phyloP scores from a whole-genome alignment of 92 coral and sea anemone genomes.

The Phymanthus crucifer region DNA sequence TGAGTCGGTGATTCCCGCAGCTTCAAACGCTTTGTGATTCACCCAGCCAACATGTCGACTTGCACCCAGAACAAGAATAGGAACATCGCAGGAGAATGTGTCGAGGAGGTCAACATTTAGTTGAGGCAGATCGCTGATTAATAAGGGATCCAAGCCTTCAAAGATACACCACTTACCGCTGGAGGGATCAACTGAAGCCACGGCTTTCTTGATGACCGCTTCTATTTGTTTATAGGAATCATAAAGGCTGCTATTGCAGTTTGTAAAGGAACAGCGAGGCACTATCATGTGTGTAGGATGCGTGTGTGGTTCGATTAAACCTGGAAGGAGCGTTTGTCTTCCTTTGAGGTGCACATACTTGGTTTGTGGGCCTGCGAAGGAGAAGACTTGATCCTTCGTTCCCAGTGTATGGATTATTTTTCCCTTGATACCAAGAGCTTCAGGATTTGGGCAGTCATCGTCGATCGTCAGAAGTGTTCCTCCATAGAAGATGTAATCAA shows the following conservation, averaged over 20 bases:
- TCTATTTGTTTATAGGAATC: conserved; percentile 40
- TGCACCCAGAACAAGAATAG: conserved; percentile 52
- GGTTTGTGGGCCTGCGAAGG: conserved; percentile 35
- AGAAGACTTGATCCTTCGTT: conserved; percentile 29
- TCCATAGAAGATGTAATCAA: conserved; percentile 59
- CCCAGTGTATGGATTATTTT: conserved; percentile 54
- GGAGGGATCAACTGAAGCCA: conserved; percentile 9
- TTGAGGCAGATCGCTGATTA: conserved; percentile 41
- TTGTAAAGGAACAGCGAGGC: neutral
- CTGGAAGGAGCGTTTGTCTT: conserved; percentile 67
- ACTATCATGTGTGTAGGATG: conserved; percentile 40
- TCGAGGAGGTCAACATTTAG: conserved; percentile 46
- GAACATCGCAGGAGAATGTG: conserved; percentile 31
- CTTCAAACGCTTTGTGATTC: conserved; percentile 55
- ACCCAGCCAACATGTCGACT: conserved; percentile 67
- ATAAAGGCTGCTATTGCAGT: conserved; percentile 35
- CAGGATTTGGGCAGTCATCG: conserved; percentile 41
- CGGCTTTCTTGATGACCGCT: conserved; percentile 23
- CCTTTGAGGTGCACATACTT: conserved; percentile 32
- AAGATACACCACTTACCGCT: conserved; percentile 52
- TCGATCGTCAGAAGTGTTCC: conserved; percentile 69
- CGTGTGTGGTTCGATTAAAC: conserved; percentile 69
- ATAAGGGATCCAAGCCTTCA: conserved; percentile 73
- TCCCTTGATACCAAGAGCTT: conserved; percentile 69
- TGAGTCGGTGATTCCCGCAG: conserved; percentile 31